Percentiles rank a stretch among this genome's conserved stretches.
Conservation (phyloP, 2,797 vertebrate genomes). For the Pantherophis alleghaniensis region DNA sequence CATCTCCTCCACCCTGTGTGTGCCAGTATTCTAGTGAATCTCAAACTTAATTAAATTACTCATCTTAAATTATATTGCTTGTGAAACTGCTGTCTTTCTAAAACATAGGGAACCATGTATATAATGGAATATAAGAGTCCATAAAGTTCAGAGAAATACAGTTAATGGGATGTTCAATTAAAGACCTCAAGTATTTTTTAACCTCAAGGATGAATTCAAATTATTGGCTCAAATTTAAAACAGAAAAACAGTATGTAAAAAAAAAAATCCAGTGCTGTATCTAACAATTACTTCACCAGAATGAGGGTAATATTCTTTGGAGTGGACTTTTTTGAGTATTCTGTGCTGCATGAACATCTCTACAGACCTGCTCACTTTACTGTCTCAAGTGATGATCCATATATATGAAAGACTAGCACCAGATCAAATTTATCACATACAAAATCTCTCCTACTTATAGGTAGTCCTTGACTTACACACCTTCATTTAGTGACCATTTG, state of each 20-base stretch:
- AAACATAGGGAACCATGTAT: not conserved
- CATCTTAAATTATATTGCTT: not conserved
- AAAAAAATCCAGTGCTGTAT: not conserved
- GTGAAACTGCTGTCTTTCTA: not conserved
- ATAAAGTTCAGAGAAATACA: not conserved
- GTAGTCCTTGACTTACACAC: not conserved
- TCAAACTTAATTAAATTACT: not conserved
- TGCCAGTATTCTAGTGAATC: too few relatives aligned
- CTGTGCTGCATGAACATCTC: not conserved
- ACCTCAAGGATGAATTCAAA: not conserved
- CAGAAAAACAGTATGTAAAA: not conserved
- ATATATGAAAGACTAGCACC: not conserved
- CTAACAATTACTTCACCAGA: not conserved
- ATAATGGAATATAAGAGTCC: not conserved
- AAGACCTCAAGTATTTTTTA: not conserved
- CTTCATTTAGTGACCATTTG: not conserved
- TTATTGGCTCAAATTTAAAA: not conserved
- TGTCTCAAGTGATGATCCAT: not conserved
- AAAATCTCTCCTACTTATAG: not conserved
- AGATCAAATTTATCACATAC: not conserved
- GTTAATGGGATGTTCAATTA: not conserved
- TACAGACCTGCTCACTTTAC: not conserved
- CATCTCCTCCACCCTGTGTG: not conserved
- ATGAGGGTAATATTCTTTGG: not conserved
- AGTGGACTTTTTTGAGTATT: not conserved